phyloP scores from a whole-genome alignment of 2,797 vertebrate genomes.

The Neopelma chrysocephalum region DNA sequence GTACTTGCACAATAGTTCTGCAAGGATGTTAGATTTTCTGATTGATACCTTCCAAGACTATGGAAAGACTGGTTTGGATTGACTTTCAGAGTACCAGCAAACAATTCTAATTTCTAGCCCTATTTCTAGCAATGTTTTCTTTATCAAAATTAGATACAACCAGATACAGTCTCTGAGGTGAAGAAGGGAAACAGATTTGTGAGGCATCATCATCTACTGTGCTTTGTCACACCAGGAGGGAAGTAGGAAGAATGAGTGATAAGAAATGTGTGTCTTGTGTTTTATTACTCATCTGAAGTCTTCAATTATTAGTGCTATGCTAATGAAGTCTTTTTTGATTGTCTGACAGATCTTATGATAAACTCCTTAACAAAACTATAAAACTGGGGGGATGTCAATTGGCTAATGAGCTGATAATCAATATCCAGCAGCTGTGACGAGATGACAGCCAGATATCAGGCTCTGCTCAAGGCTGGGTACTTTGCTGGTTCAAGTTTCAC shows the following conservation, averaged over 20 bases:
- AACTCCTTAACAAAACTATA: slow-evolving; percentile 3
- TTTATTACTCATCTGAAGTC: not conserved
- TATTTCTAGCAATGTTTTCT: not conserved
- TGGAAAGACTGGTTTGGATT: not conserved
- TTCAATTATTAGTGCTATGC: not conserved
- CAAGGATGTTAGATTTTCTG: not conserved
- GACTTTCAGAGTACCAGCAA: not conserved
- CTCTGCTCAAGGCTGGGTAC: not conserved
- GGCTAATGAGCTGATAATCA: slow-evolving; percentile 17
- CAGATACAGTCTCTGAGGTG: not conserved
- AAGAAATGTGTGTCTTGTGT: not conserved
- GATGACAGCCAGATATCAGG: not conserved
- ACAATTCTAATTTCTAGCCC: not conserved
- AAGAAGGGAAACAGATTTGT: not conserved
- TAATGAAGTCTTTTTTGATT: not conserved
- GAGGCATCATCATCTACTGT: not conserved
- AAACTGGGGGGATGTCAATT: not conserved
- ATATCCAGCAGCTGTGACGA: not conserved
- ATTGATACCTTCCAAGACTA: not conserved
- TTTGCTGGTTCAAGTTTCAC: not conserved
- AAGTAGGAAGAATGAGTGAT: not conserved
- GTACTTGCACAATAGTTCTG: not conserved
- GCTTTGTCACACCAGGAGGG: not conserved
- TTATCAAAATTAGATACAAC: not conserved
- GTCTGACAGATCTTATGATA: slow-evolving; percentile 6